These are phyloP conservation scores for Zele albiditarsus DNA, from an alignment of 2,888 invertebrate genomes.

Conservation along the genomic window DNA sequence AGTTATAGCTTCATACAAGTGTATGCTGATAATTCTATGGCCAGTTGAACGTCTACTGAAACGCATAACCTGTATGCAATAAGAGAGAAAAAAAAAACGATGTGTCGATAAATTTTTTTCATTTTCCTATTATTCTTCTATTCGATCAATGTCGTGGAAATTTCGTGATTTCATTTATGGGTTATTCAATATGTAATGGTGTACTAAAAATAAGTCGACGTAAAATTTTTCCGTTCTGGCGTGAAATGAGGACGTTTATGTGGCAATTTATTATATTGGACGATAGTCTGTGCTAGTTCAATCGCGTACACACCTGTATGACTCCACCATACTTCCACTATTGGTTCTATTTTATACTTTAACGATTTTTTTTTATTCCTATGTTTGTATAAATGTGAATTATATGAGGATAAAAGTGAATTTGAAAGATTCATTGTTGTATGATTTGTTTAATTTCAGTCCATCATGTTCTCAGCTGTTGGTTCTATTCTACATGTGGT, in stretches of 20 bases:
- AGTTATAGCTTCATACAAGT: neutral
- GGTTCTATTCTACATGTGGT: constrained; percentile 79
- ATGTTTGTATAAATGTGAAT: neutral
- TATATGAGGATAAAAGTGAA: constrained; percentile 5
- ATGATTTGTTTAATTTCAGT: constrained; percentile 65
- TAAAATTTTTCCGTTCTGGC: constrained; percentile 32
- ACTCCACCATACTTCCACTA: constrained; percentile 21
- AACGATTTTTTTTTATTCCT: constrained; percentile 5
- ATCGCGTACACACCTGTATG: constrained; percentile 3
- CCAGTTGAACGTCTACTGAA: neutral
- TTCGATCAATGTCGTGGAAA: neutral
- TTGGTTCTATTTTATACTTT: constrained; percentile 17
- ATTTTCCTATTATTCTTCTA: neutral
- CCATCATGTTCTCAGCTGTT: constrained; percentile 77
- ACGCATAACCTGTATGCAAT: neutral
- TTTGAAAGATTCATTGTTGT: constrained; percentile 25
- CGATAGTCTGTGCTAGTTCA: neutral
- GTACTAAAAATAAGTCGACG: neutral
- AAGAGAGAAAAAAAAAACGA: neutral
- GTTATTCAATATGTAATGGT: neutral
- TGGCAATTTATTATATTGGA: constrained; percentile 12
- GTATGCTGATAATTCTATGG: neutral
- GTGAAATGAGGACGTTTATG: constrained; percentile 8
- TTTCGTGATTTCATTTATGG: neutral
- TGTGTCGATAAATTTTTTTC: too few species aligned